Conservation (phyloP, 1,140 invertebrate genomes). For the Leptopilina boulardi region DNA sequence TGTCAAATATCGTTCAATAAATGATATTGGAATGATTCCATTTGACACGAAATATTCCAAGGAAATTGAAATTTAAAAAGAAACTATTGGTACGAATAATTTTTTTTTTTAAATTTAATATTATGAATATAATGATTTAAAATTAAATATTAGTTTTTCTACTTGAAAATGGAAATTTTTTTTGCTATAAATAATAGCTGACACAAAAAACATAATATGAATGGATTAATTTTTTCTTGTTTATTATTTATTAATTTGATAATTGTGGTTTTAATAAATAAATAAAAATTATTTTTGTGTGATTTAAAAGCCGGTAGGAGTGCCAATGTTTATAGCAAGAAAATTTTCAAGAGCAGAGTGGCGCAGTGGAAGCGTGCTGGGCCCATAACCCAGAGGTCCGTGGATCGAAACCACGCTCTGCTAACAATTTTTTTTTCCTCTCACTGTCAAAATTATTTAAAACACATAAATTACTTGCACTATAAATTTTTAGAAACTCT, state of each 20-base stretch:
- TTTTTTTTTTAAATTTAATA: no score
- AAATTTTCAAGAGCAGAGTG: slow-evolving; percentile 85
- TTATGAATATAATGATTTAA: no score
- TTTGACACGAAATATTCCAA: slow-evolving; percentile 8
- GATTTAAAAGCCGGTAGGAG: background rate
- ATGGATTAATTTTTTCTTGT: background rate
- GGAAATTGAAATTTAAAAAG: background rate
- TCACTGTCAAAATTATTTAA: background rate
- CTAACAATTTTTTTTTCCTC: slow-evolving; percentile 74
- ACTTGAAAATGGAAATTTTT: no score
- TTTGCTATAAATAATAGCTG: no score
- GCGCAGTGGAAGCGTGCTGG: slow-evolving; percentile 99
- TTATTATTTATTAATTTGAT: background rate
- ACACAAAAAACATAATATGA: no score
- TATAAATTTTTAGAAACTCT: background rate
- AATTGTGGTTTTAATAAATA: no score
- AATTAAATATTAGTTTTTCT: no score
- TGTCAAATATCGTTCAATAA: background rate
- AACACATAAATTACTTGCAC: background rate
- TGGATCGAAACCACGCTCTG: slow-evolving; percentile 96
- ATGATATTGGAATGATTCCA: background rate
- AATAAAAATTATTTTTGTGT: no score
- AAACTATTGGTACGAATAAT: background rate
- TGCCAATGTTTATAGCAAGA: background rate
- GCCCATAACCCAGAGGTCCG: slow-evolving; percentile 99